Evolutionary conservation across 2,888 invertebrate genomes (phyloP), one percentile per base, ranked within the genome.

Genomic region (Amphimallon solstitiale): DNA sequence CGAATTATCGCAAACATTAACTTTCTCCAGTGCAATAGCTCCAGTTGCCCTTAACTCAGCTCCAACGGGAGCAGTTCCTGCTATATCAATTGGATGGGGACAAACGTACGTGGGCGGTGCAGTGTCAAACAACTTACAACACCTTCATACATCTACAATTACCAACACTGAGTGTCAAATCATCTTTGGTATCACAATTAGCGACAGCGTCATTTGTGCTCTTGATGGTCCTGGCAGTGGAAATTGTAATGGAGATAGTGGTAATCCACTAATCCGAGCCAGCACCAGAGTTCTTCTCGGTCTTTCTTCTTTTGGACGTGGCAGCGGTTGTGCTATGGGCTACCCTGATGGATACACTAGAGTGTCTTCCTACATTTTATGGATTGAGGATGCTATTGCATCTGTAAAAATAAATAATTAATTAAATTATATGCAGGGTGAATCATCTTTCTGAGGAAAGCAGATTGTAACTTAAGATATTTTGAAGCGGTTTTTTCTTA

Each of bases 171-270:
- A 79, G 6, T 88, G 88, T 72, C 82, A 82, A 67, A 71, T 82
- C 83, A 0, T 83, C 87, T 1, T 84, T 79, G 70, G 80, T 10
- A 52, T 19, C 65, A 83, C 83, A 0, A 83, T 88, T 0, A 83
- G 79, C 70, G 81, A 81, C 2, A 78, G 81, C 0, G 85, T 88
- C 76, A 85, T 89, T 70, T 89, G 89, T 72, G 86, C 89, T 0
- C 78, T 87, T 14, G 87, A 86, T 23, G 84, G 81, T 72, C 74
- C 76, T 48, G 89, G 88, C 0, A 85, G 88, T 80, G 89, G 89
- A 0, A 87, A 88, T 66, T 80, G 76, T 1, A 79, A 86, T 83
- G 86, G 86, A 67, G 86, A 86, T 70, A 86, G 86, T 12, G 86
- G 86, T 0, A 85, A 86, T 2, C 86, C 86, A 0, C 75, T 86